These are phyloP conservation scores for Merops nubicus DNA, from an alignment of 2,113 vertebrate genomes.

Conservation along the genomic window DNA sequence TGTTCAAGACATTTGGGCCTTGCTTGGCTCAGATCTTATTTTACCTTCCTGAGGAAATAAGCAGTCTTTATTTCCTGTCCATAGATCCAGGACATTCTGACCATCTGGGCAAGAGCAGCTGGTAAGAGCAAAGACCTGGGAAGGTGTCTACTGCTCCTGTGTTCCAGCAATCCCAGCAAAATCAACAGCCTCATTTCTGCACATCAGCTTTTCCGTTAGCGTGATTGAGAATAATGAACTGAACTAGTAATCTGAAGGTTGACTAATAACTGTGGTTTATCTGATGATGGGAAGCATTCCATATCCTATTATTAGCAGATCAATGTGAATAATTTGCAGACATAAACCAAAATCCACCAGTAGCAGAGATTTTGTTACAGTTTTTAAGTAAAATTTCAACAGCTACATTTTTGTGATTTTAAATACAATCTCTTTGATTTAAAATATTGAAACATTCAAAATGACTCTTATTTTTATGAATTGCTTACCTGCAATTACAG, in stretches of 20 bases:
- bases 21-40: neutral
- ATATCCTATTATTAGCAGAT: constrained; percentile 17
- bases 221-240: constrained; percentile 23
- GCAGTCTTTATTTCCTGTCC: neutral
- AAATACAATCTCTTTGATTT: neutral
- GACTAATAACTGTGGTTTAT: constrained; percentile 14
- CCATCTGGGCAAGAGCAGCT: neutral
- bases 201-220: neutral
- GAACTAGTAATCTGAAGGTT: neutral
- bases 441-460: neutral
- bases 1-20: neutral
- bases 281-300: neutral
- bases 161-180: neutral
- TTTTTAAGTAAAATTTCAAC: neutral
- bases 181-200: neutral
- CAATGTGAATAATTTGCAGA: neutral
- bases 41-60: neutral
- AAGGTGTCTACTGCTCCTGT: neutral
- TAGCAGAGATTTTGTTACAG: neutral
- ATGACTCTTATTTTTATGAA: neutral
- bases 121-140: neutral
- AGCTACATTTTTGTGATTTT: neutral
- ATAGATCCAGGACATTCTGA: neutral
- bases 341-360: neutral
- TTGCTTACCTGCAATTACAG: neutral